A percentile compares a stretch with the other conserved stretches of the same genome.
phyloP scores from a whole-genome alignment of 2,797 vertebrate genomes.

The Ceryle rudis region DNA sequence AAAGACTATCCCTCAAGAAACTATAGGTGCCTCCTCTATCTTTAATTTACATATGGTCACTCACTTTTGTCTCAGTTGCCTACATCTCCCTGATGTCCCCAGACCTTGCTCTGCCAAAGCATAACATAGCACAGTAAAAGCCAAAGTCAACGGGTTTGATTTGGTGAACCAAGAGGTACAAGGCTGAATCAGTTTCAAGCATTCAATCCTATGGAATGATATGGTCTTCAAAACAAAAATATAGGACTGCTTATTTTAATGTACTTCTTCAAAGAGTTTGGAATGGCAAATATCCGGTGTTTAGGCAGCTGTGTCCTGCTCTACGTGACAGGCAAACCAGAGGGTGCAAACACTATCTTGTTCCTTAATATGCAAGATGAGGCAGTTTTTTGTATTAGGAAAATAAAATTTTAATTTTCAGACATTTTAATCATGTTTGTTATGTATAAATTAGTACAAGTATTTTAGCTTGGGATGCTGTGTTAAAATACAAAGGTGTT shows the following conservation, averaged over 20 bases:
- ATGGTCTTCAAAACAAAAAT: not conserved
- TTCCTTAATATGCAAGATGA: not conserved
- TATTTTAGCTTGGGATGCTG: not conserved
- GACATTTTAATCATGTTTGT: not conserved
- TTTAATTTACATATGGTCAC: not conserved
- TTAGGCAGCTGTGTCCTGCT: not conserved
- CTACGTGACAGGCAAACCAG: not conserved
- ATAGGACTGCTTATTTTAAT: not conserved
- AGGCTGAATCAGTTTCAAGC: not conserved
- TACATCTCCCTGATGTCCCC: fast-evolving
- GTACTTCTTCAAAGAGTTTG: not conserved
- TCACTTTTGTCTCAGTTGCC: not conserved
- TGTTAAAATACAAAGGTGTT: not conserved
- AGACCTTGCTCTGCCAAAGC: not conserved
- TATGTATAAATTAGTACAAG: not conserved
- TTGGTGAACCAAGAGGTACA: not conserved
- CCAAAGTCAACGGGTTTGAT: not conserved
- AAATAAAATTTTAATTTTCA: not conserved
- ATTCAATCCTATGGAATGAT: not conserved
- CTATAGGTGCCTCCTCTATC: not conserved
- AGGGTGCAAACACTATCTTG: not conserved
- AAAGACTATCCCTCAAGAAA: not conserved
- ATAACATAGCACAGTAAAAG: not conserved
- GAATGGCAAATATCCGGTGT: not conserved
- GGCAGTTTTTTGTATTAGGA: not conserved